Percentiles rank a stretch among this genome's conserved stretches.
Evolutionary conservation across 2,888 invertebrate genomes (phyloP).

Genomic region (Miltochrista miniata): DNA sequence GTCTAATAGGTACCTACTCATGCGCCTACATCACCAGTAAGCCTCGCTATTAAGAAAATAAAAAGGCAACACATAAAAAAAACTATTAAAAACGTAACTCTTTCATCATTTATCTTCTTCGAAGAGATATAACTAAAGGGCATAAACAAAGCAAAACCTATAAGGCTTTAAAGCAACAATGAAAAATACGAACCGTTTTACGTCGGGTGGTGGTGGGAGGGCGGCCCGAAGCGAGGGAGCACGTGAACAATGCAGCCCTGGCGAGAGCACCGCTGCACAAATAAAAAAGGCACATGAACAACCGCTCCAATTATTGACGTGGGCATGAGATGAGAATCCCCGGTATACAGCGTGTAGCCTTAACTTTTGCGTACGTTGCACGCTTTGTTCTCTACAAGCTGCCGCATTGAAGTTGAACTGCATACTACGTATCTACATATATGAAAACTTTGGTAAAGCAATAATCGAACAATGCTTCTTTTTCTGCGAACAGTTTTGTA

Average conservation of each 20-base stretch:
- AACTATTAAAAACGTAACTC: constrained; percentile 44
- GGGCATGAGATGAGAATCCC: constrained; percentile 66
- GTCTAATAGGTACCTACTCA: too few species aligned
- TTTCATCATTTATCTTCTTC: constrained; percentile 71
- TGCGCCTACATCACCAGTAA: too few species aligned
- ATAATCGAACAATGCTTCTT: constrained; percentile 1
- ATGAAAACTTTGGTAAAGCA: constrained; percentile 2
- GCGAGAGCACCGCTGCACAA: constrained; percentile 73
- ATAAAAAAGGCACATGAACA: constrained; percentile 77
- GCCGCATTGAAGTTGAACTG: constrained; percentile 10
- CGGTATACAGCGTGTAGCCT: constrained; percentile 47
- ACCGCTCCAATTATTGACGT: constrained; percentile 82
- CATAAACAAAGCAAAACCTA: constrained; percentile 82
- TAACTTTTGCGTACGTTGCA: constrained; percentile 38
- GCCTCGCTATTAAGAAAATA: constrained; percentile 5
- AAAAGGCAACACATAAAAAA: constrained; percentile 62
- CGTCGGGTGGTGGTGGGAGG: constrained; percentile 56
- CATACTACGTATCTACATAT: constrained; percentile 7
- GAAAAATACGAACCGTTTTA: constrained; percentile 83
- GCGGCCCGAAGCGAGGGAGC: constrained; percentile 48
- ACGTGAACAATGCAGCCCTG: constrained; percentile 73
- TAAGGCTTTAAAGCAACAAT: constrained; percentile 82
- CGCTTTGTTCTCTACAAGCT: constrained; percentile 33
- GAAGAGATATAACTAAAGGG: constrained; percentile 70
- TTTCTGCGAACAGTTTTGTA: not conserved